phyloP scores from a whole-genome alignment of 1,140 invertebrate species.

The Tetramorium parvispinum region DNA sequence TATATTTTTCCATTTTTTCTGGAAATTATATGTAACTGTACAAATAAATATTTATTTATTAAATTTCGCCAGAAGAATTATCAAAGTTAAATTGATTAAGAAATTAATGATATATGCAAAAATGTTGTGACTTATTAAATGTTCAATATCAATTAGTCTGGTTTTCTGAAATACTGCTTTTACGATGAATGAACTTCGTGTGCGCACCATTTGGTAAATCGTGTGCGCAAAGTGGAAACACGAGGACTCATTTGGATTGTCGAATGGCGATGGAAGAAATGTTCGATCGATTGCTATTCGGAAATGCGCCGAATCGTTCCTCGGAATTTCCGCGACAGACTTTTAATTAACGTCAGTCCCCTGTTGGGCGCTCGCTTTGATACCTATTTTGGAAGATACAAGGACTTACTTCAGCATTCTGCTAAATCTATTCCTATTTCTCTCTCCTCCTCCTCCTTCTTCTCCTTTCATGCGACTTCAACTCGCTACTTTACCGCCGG shows the following conservation, averaged over 20 bases:
- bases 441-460: neutral
- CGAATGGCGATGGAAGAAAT: constrained; percentile 48
- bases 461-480: constrained; percentile 14
- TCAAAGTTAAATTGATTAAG: neutral
- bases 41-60: neutral
- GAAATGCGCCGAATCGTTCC: constrained; percentile 36
- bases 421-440: constrained; percentile 23
- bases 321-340: constrained; percentile 58
- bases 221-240: constrained; percentile 48
- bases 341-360: constrained; percentile 72
- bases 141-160: constrained; percentile 42
- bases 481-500: constrained; percentile 28
- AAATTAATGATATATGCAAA: neutral
- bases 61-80: neutral
- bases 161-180: constrained; percentile 30
- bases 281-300: constrained; percentile 63
- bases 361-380: constrained; percentile 55
- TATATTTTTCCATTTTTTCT: neutral
- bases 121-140: neutral
- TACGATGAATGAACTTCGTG: constrained; percentile 11
- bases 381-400: constrained; percentile 72
- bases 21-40: neutral
- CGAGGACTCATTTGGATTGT: constrained; percentile 33
- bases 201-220: constrained; percentile 18
- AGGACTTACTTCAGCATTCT: constrained; percentile 25